Conservation (phyloP, 2,113 vertebrate genomes). For the Deroptyus accipitrinus region DNA sequence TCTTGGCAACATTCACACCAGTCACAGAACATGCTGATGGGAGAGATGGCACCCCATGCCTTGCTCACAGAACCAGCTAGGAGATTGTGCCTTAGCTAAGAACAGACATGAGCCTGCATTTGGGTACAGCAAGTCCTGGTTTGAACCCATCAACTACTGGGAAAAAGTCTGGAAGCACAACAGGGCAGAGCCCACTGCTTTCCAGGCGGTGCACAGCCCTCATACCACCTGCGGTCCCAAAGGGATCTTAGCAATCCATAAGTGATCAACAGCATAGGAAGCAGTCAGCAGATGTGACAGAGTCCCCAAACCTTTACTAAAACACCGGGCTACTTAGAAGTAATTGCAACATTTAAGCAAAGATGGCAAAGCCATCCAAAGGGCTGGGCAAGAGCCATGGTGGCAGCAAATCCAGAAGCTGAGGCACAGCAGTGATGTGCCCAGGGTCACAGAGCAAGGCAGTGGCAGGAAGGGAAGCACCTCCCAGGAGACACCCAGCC, state of each 20-base stretch:
- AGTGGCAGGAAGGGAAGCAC: neutral
- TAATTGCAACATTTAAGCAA: neutral
- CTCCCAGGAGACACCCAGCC: neutral
- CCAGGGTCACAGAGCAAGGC: neutral
- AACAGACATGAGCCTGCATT: neutral
- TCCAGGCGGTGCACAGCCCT: neutral
- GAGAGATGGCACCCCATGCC: neutral
- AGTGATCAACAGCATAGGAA: neutral
- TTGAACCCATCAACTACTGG: neutral
- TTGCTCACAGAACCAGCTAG: neutral
- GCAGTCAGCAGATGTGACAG: fast-evolving
- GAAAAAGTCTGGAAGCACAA: neutral
- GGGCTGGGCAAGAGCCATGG: neutral
- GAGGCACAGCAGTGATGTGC: neutral
- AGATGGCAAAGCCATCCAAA: neutral
- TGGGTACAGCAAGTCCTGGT: neutral
- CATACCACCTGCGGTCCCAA: neutral
- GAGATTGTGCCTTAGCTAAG: neutral
- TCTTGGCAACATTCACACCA: neutral
- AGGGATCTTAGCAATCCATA: neutral
- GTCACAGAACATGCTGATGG: fast-evolving
- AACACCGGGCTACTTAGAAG: neutral
- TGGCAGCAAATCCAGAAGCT: neutral
- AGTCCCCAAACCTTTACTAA: neutral
- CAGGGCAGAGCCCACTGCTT: neutral